phyloP scores from a whole-genome alignment of 1,140 invertebrate genomes.

The Meloidogyne exigua region DNA sequence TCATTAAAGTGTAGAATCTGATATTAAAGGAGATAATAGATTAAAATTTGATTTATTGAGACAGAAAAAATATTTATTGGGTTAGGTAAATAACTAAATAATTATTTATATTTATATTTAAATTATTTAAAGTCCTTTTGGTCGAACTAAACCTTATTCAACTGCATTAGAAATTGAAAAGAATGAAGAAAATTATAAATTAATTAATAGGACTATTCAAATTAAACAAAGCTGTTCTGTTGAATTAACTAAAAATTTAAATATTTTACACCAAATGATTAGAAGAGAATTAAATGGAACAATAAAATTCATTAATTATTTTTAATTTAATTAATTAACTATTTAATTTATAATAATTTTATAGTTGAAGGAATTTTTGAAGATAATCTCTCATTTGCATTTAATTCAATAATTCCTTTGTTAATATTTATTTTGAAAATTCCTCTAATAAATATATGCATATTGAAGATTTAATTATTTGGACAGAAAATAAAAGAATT shows the following conservation, averaged over 20 bases:
- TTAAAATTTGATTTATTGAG: background rate
- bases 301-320: background rate
- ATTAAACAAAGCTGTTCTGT: slow-evolving; percentile 24
- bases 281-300: background rate
- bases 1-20: slow-evolving; percentile 2
- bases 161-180: background rate
- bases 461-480: slow-evolving; percentile 7
- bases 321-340: background rate
- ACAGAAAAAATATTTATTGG: background rate
- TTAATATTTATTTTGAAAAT: background rate
- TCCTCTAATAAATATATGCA: background rate
- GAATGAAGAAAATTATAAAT: background rate
- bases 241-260: slow-evolving; percentile 5
- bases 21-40: slow-evolving; percentile 13
- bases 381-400: background rate
- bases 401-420: slow-evolving; percentile 18
- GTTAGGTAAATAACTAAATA: no score
- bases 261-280: background rate
- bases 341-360: no score
- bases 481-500: background rate
- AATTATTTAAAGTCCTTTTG: slow-evolving; percentile 10
- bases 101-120: background rate
- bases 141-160: slow-evolving; percentile 15
- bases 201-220: slow-evolving; percentile 18
- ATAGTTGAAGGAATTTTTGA: background rate